These are phyloP conservation scores for Mellilla xanthometata DNA, from an alignment of 2,888 invertebrate species.

Conservation along the genomic window DNA sequence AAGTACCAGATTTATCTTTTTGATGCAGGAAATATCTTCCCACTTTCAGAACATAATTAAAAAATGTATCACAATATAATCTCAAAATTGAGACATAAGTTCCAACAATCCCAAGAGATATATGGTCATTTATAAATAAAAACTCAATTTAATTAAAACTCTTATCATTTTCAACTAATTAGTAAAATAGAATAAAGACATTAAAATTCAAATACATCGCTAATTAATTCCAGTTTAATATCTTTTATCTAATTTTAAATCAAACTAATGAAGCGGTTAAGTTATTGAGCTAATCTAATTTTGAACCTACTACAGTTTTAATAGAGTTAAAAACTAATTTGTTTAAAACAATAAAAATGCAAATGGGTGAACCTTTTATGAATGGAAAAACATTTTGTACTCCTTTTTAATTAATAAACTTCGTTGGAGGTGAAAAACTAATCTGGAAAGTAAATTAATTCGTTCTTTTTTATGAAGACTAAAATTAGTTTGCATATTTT, in stretches of 20 bases:
- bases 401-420: constrained; percentile 17
- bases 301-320: background rate
- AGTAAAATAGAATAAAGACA: constrained; percentile 14
- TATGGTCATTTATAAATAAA: constrained; percentile 10
- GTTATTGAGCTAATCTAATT: background rate
- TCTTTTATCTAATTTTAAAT: constrained; percentile 6
- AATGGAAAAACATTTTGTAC: constrained; percentile 1
- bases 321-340: background rate
- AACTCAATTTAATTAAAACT: constrained; percentile 7
- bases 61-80: no score
- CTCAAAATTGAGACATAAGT: constrained; percentile 6
- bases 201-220: constrained; percentile 9
- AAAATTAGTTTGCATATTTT: background rate
- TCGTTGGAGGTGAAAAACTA: constrained; percentile 12
- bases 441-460: constrained; percentile 7
- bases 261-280: background rate
- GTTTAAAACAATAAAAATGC: background rate
- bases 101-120: constrained; percentile 2
- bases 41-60: no score
- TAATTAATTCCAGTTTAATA: constrained; percentile 5
- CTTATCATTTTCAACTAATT: constrained; percentile 21
- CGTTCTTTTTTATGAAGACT: constrained; percentile 1
- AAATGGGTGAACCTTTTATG: constrained; percentile 16
- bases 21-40: no score
- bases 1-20: no score